Percentiles rank a stretch among this genome's conserved stretches.
phyloP scores from a whole-genome alignment of 2,797 vertebrate genomes.

The Strix occidentalis region DNA sequence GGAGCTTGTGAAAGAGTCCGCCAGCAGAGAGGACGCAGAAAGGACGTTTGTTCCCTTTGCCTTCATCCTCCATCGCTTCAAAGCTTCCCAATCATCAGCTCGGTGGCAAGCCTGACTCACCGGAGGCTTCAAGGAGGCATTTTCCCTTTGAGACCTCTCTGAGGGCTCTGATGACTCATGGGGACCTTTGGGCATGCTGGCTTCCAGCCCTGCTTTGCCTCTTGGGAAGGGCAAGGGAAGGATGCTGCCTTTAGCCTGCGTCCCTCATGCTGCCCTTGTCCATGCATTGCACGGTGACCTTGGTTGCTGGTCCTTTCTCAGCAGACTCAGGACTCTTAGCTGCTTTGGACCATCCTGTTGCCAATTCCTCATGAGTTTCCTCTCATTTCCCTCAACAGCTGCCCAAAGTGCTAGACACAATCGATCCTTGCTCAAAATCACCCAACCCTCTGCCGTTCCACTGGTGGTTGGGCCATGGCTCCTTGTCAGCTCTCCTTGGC shows the following conservation, averaged over 20 bases:
- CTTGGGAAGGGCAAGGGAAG: neutral
- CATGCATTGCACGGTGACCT: accelerated
- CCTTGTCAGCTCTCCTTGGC: neutral
- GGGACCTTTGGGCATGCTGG: neutral
- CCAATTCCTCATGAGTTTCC: accelerated
- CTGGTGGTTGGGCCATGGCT: neutral
- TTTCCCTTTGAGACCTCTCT: neutral
- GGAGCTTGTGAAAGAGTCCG: neutral
- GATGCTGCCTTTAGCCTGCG: neutral
- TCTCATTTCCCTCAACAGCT: neutral
- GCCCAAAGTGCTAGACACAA: neutral
- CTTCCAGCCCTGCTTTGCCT: neutral
- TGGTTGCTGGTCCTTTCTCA: too few relatives aligned
- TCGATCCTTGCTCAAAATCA: neutral
- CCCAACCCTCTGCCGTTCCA: accelerated
- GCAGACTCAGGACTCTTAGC: accelerated
- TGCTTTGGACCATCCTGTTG: neutral
- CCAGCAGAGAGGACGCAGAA: neutral
- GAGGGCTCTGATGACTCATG: neutral
- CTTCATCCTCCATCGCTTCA: neutral
- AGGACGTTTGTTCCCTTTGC: neutral
- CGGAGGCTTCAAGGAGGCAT: neutral
- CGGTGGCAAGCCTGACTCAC: neutral
- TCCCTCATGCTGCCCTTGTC: accelerated
- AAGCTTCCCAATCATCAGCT: neutral